Evolutionary conservation across 2,113 vertebrate species (phyloP).

Genomic region (Oreochromis tanganicae): DNA sequence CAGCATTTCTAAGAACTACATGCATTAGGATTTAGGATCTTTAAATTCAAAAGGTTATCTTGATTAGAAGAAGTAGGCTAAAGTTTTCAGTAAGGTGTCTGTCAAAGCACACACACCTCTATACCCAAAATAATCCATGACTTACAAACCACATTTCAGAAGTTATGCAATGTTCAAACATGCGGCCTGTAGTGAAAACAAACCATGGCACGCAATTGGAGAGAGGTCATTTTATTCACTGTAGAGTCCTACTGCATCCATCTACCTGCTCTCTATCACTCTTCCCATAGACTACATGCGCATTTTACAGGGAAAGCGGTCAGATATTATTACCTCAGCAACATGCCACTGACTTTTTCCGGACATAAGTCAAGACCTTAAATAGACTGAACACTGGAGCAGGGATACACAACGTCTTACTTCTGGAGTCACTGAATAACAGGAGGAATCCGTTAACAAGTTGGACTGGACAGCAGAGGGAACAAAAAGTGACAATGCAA

Average conservation of each 20-base stretch:
- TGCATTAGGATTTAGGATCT: neutral
- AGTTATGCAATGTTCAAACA: conserved; percentile 72
- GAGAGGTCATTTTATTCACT: conserved; percentile 50
- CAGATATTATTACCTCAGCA: conserved; percentile 56
- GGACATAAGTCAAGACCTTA: conserved; percentile 39
- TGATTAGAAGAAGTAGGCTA: neutral
- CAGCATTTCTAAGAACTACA: neutral
- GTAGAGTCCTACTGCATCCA: neutral
- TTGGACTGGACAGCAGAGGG: neutral
- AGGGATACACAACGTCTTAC: conserved; percentile 4
- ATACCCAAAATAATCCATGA: conserved; percentile 43
- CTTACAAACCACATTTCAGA: conserved; percentile 62
- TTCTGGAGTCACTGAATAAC: conserved; percentile 6
- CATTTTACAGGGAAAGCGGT: conserved; percentile 34
- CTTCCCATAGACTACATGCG: conserved; percentile 34
- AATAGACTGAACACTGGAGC: conserved; percentile 33
- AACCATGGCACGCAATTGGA: conserved; percentile 68
- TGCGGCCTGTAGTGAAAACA: conserved; percentile 69
- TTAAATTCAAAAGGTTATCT: neutral
- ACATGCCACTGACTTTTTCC: conserved; percentile 46
- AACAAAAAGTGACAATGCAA: neutral
- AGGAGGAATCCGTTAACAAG: neutral
- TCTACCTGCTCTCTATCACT: neutral
- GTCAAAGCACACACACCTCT: conserved; percentile 3
- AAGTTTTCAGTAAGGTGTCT: neutral